Conservation (phyloP, 2,888 invertebrate genomes). For the Bombylius discolor region DNA sequence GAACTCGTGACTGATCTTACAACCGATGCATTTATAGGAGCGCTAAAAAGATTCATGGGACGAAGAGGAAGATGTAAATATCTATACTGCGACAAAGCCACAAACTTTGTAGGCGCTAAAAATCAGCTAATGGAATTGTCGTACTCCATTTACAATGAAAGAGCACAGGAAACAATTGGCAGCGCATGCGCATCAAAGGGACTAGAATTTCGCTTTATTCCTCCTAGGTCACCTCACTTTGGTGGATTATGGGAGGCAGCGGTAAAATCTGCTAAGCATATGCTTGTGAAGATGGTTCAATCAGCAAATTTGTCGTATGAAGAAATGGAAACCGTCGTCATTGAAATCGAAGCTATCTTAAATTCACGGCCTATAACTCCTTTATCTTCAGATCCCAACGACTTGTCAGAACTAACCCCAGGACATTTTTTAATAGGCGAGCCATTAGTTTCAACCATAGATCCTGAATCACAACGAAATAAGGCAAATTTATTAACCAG, state of each 20-base stretch:
- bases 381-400: not conserved
- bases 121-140: not conserved
- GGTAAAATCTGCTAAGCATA: not conserved
- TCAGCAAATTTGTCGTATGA: not conserved
- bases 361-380: not conserved
- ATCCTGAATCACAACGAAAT: no score
- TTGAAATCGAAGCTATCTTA: not conserved
- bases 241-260: not conserved
- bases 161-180: not conserved
- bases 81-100: constrained; percentile 2
- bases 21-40: constrained; percentile 11
- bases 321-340: not conserved
- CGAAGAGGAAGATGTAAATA: constrained; percentile 5
- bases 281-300: not conserved
- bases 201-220: not conserved
- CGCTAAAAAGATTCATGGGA: constrained; percentile 10
- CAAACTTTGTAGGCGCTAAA: constrained; percentile 9
- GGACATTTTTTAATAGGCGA: not conserved
- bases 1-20: constrained; percentile 7
- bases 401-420: not conserved
- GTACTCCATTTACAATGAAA: not conserved
- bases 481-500: not conserved
- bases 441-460: not conserved
- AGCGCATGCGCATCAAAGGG: not conserved
- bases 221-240: not conserved